These are phyloP conservation scores for Triplophysa dalaica DNA, from an alignment of 2,113 vertebrate genomes.

Conservation along the genomic window DNA sequence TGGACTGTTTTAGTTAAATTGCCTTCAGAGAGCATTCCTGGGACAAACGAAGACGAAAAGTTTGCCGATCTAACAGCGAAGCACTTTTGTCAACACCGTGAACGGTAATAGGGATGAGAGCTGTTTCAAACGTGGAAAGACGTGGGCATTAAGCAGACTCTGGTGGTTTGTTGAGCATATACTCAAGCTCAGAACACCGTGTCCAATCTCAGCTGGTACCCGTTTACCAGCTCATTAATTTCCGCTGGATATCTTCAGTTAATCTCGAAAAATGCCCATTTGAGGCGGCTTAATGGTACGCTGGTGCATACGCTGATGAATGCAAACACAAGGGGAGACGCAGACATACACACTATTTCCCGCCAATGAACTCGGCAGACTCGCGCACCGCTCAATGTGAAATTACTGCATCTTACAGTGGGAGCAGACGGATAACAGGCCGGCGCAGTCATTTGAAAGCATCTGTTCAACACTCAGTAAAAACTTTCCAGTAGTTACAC, in stretches of 20 bases:
- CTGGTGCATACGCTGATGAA: slow-evolving; percentile 51
- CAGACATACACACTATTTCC: slow-evolving; percentile 28
- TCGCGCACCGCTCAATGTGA: slow-evolving; percentile 18
- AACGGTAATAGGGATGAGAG: not conserved
- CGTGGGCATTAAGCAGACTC: not conserved
- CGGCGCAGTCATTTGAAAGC: slow-evolving; percentile 6
- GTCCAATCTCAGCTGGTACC: slow-evolving; percentile 39
- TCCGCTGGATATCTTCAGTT: slow-evolving; percentile 43
- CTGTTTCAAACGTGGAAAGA: slow-evolving; percentile 15
- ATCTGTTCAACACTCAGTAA: slow-evolving; percentile 19
- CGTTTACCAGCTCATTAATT: slow-evolving; percentile 45
- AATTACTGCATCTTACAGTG: slow-evolving; percentile 38
- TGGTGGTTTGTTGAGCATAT: slow-evolving; percentile 34
- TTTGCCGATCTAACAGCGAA: slow-evolving; percentile 4
- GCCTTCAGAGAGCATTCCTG: not conserved
- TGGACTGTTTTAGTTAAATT: not conserved
- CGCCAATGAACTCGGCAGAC: slow-evolving; percentile 25
- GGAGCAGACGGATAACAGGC: slow-evolving; percentile 60
- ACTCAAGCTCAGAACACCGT: not conserved
- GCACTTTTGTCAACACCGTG: slow-evolving; percentile 21
- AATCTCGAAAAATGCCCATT: slow-evolving; percentile 38
- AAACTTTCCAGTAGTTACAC: slow-evolving; percentile 17
- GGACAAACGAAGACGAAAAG: not conserved
- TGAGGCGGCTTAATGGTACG: slow-evolving; percentile 52
- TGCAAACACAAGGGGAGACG: slow-evolving; percentile 52